Percentiles rank a stretch among this genome's conserved stretches.
These are phyloP conservation scores for Epicampocera succincta DNA, from an alignment of 2,888 invertebrate species.

Conservation along the genomic window DNA sequence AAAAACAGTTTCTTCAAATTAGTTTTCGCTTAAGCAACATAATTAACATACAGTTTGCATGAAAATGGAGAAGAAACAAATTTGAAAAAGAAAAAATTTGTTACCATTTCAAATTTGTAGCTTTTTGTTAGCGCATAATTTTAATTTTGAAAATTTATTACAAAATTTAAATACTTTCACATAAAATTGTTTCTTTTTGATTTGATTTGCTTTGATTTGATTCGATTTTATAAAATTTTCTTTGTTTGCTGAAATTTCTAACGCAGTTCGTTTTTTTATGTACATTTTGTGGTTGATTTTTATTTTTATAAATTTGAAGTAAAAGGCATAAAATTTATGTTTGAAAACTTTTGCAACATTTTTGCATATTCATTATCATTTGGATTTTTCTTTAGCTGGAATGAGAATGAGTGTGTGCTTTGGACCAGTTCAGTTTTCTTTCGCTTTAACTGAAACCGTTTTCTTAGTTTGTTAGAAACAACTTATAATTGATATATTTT, in stretches of 20 bases:
- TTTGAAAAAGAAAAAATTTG: neutral
- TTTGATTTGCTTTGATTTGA: constrained; percentile 6
- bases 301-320: constrained; percentile 16
- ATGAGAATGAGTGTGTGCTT: neutral
- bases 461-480: constrained; percentile 16
- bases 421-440: constrained; percentile 43
- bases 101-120: constrained; percentile 35
- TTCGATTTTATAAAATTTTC: constrained; percentile 3
- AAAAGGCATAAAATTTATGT: constrained; percentile 37
- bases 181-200: constrained; percentile 42
- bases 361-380: constrained; percentile 52
- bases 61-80: neutral
- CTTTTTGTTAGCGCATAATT: constrained; percentile 7
- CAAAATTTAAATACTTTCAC: constrained; percentile 61
- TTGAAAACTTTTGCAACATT: constrained; percentile 19
- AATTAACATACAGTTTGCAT: constrained; percentile 56
- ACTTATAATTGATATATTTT: constrained; percentile 52
- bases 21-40: constrained; percentile 14
- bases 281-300: constrained; percentile 7
- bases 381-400: neutral
- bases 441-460: constrained; percentile 39
- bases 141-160: constrained; percentile 21
- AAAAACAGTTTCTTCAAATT: constrained; percentile 5
- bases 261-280: neutral
- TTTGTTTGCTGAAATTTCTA: neutral